These are phyloP conservation scores for Albula glossodonta DNA, from an alignment of 2,113 vertebrate genomes.

Conservation along the genomic window DNA sequence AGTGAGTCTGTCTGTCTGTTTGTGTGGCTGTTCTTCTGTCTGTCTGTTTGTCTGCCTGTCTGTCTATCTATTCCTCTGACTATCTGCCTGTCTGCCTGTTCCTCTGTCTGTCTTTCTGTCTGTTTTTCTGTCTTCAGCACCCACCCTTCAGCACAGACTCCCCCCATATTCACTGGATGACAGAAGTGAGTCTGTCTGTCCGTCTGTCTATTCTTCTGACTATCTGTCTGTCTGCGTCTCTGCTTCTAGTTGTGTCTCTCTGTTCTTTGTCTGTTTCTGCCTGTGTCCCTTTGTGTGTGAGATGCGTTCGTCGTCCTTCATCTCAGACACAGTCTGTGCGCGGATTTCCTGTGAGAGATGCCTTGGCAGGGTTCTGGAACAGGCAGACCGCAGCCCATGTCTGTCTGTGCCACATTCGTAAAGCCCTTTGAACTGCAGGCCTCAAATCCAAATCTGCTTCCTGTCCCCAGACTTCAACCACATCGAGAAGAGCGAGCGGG, in stretches of 20 bases:
- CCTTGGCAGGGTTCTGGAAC: too few relatives aligned
- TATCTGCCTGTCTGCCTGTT: not conserved
- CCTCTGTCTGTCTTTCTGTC: not conserved
- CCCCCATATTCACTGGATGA: conserved; percentile 74
- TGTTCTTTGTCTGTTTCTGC: not conserved
- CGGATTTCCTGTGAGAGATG: too few relatives aligned
- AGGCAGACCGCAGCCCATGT: too few relatives aligned
- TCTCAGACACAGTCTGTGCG: too few relatives aligned
- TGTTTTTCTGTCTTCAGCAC: not conserved
- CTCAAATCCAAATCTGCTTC: not conserved
- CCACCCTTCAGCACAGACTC: conserved; percentile 59
- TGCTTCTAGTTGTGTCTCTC: not conserved
- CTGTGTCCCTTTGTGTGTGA: not conserved
- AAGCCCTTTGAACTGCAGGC: too few relatives aligned
- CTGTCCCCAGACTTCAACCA: conserved; percentile 66
- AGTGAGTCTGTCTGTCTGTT: conserved; percentile 49
- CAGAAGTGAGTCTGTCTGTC: conserved; percentile 52
- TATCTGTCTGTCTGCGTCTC: not conserved
- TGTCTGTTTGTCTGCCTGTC: conserved; percentile 7
- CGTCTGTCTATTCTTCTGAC: not conserved
- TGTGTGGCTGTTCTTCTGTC: not conserved
- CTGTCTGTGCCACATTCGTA: too few relatives aligned
- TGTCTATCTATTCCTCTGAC: not conserved
- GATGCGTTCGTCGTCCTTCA: too few relatives aligned
- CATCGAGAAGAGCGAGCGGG: conserved; percentile 73